A percentile compares a stretch with the other conserved stretches of the same genome.
Conservation (phyloP, 2,888 invertebrate genomes). For the Hirtodrosophila alboralis region DNA sequence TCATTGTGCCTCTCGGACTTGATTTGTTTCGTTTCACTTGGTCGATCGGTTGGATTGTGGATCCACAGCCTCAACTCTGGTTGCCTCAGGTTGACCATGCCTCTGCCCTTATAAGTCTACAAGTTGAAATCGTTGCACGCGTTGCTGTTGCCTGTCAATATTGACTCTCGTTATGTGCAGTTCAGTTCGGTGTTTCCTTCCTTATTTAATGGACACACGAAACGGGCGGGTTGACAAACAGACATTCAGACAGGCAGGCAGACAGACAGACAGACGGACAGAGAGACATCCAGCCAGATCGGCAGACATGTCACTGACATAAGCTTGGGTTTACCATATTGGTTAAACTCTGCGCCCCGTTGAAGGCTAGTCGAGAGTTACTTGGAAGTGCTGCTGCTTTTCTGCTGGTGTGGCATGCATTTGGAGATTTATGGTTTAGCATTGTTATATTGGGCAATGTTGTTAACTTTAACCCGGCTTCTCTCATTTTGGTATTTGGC, state of each 20-base stretch:
- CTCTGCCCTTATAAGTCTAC: slow-evolving; percentile 72
- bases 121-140: slow-evolving; percentile 65
- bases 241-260: slow-evolving; percentile 37
- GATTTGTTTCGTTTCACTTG: slow-evolving; percentile 80
- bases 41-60: slow-evolving; percentile 52
- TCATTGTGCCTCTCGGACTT: slow-evolving; percentile 76
- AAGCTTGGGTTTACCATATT: slow-evolving; percentile 78
- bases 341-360: slow-evolving; percentile 47
- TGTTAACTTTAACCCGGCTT: slow-evolving; percentile 69
- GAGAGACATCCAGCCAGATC: slow-evolving; percentile 43
- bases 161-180: slow-evolving; percentile 78
- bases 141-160: slow-evolving; percentile 79
- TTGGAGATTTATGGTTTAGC: slow-evolving; percentile 77
- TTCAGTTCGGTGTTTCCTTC: slow-evolving; percentile 72
- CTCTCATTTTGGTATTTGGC: slow-evolving; percentile 62
- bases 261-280: slow-evolving; percentile 25
- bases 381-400: slow-evolving; percentile 64
- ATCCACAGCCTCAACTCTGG: slow-evolving; percentile 41
- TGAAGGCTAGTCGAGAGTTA: slow-evolving; percentile 76
- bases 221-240: slow-evolving; percentile 56
- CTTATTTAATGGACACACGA: slow-evolving; percentile 79
- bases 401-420: slow-evolving; percentile 77
- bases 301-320: slow-evolving; percentile 75
- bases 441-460: slow-evolving; percentile 73
- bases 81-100: slow-evolving; percentile 28